These are phyloP conservation scores for Otis tarda DNA, from an alignment of 2,113 vertebrate species.

Conservation along the genomic window DNA sequence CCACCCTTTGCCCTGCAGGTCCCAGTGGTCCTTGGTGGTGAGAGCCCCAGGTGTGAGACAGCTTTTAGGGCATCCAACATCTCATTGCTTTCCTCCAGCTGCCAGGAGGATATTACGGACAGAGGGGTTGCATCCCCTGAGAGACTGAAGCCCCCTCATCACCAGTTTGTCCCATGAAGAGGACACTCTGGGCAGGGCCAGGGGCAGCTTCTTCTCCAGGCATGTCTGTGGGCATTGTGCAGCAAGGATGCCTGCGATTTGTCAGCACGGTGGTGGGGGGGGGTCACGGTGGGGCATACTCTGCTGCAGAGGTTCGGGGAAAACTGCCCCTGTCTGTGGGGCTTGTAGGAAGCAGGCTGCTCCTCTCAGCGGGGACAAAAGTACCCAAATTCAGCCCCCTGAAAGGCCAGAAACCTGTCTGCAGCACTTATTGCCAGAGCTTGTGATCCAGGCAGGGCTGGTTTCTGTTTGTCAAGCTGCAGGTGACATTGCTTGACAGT, in stretches of 20 bases:
- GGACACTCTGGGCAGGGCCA: neutral
- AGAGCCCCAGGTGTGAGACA: neutral
- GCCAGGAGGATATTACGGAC: neutral
- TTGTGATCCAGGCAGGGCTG: neutral
- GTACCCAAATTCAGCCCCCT: neutral
- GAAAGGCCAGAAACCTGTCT: neutral
- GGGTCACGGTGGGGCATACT: accelerated
- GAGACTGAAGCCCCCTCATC: neutral
- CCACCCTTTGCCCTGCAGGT: accelerated
- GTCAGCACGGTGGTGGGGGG: no score
- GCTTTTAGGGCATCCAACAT: neutral
- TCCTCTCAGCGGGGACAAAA: neutral
- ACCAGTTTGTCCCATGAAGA: neutral
- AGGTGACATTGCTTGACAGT: neutral
- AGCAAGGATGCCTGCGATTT: accelerated
- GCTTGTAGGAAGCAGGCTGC: neutral
- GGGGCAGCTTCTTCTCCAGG: neutral
- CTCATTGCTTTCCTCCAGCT: neutral
- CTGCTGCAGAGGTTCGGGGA: neutral
- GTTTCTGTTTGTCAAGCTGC: no score
- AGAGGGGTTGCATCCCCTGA: neutral
- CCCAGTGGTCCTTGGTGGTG: neutral
- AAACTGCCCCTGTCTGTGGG: neutral
- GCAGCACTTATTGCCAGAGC: neutral
- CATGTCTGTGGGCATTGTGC: accelerated